Percentiles rank a stretch among this genome's conserved stretches.
phyloP scores from a whole-genome alignment of 2,797 vertebrate genomes.

The Ctenopoma kingsleyae region DNA sequence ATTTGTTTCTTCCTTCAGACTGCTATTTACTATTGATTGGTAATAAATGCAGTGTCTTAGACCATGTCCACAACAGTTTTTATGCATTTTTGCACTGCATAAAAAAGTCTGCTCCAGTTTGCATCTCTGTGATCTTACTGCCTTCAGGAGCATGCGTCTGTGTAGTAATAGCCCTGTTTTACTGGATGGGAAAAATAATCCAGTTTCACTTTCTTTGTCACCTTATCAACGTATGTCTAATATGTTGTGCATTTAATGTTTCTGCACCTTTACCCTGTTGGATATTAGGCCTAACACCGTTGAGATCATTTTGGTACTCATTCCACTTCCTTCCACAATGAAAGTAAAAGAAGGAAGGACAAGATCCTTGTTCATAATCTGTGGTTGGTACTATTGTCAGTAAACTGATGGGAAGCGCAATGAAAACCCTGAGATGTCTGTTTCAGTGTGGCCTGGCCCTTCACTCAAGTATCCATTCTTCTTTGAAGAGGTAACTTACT shows the following conservation, averaged over 20 bases:
- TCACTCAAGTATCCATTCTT: conserved; percentile 67
- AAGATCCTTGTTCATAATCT: conserved; percentile 61
- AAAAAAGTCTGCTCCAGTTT: conserved; percentile 59
- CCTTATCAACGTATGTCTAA: conserved; percentile 47
- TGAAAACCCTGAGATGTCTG: conserved; percentile 80
- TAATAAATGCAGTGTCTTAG: conserved; percentile 56
- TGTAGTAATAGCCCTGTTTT: conserved; percentile 63
- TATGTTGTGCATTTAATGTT: no score
- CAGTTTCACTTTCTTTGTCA: conserved; percentile 22
- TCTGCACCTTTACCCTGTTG: conserved; percentile 52
- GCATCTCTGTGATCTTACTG: conserved; percentile 70
- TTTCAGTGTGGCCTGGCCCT: conserved; percentile 68
- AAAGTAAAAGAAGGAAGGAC: conserved; percentile 56
- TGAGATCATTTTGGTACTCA: conserved; percentile 49
- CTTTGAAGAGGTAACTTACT: conserved; percentile 84
- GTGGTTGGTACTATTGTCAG: conserved; percentile 76
- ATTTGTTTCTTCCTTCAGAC: no score
- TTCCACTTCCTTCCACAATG: conserved; percentile 62
- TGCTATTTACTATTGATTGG: conserved; percentile 42
- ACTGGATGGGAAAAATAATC: conserved; percentile 44
- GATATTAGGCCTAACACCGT: conserved; percentile 44
- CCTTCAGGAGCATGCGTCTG: conserved; percentile 60
- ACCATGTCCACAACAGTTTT: conserved; percentile 61
- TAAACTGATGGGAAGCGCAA: conserved; percentile 72
- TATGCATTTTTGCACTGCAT: conserved; percentile 64